Evolutionary conservation across 2,888 invertebrate species (phyloP).

Genomic region (Philereme vetulata): DNA sequence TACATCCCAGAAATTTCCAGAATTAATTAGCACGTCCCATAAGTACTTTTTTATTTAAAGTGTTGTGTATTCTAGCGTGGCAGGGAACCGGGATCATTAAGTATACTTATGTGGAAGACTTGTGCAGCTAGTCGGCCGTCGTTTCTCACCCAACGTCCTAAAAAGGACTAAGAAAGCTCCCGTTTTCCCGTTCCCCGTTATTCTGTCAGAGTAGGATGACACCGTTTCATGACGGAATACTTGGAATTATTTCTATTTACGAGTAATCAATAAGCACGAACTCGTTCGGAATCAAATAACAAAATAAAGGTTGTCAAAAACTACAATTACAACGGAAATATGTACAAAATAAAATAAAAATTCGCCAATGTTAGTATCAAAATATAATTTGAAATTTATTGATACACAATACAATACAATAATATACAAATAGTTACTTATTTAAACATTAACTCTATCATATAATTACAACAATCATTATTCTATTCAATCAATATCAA

Average conservation of each 20-base stretch:
- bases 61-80: slow-evolving; percentile 3
- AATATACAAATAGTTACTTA: too few species aligned
- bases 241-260: slow-evolving; percentile 34
- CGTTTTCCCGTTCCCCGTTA: slow-evolving; percentile 66
- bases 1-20: slow-evolving; percentile 40
- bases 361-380: too few species aligned
- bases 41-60: slow-evolving; percentile 8
- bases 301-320: neutral
- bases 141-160: slow-evolving; percentile 59
- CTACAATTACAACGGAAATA: neutral
- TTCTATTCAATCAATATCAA: slow-evolving; percentile 10
- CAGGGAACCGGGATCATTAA: slow-evolving; percentile 47
- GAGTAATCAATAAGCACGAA: slow-evolving; percentile 14
- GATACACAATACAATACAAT: too few species aligned
- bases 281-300: too few species aligned
- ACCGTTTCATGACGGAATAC: slow-evolving; percentile 59
- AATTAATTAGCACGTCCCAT: slow-evolving; percentile 40
- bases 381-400: too few species aligned
- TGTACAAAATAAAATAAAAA: neutral
- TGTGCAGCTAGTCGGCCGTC: slow-evolving; percentile 51
- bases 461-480: neutral
- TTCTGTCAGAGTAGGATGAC: slow-evolving; percentile 53
- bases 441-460: too few species aligned
- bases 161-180: slow-evolving; percentile 71
- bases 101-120: slow-evolving; percentile 53